Base-by-base conservation (phyloP, 2,888 invertebrate species). In the Colletes collaris region DNA sequence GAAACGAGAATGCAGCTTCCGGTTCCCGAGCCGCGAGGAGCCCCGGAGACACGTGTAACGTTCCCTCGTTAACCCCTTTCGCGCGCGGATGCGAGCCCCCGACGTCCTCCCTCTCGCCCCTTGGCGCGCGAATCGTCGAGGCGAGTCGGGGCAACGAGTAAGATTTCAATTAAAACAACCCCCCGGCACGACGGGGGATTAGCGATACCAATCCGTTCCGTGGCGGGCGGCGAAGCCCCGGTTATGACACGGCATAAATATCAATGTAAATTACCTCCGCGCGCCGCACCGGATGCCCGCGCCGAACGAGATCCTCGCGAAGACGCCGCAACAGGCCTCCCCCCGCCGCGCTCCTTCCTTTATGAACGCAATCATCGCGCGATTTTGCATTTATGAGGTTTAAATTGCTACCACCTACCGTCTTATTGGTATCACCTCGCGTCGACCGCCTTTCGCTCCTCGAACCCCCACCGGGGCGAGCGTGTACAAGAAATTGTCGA, bases 211-310 rank as follows among this genome's bases (percentile, higher is more conserved):
- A 92, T 93, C 92, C 92, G 89, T 84, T 85, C 70, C 85, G 84
- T 79, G 70, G 77, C 83, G 81, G 76, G 79, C 83, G 79, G 67
- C 75, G 79, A 73, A 81, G 85, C 75, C 89, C 83, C 89, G 91
- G 92, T 93, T 93, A 92, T 93, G 93, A 92, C 92, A 89, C 89
- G 90, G 93, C 92, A 93, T 93, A 93, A 93, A 93, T 93, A 93
- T 92, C 92, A 92, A 92, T 92, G 92, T 92, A 93, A 93, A 92
- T 93, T 92, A 91, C 89, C 89, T 85, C 76, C 76, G 76, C 73
- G 75, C 74, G 70, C 35, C 66, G 66, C 55, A 65, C 62, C 68
- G 79, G 83, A 81, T 67, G 63, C 64, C 74, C 37, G 62, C 64
- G 16, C 52, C 76, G 63, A 63, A 79, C 74, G 76, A 82, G 77